Percentiles rank a stretch among this genome's conserved stretches.
Conservation (phyloP, 2,113 vertebrate species). For the Pachypanchax playfairii region DNA sequence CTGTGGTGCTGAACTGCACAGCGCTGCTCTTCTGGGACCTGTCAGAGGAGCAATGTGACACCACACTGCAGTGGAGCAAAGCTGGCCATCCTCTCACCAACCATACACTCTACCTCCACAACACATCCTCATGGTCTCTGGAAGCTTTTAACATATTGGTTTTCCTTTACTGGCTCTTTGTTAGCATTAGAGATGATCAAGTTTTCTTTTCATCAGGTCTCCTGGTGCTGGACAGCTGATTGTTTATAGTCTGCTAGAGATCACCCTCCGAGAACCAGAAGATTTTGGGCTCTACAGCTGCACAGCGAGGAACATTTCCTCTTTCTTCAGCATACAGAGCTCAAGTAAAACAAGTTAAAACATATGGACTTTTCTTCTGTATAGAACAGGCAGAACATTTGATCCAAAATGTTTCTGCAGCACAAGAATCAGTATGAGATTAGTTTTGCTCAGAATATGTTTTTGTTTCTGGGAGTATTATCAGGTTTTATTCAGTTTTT, state of each 20-base stretch:
- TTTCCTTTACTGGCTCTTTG: not conserved
- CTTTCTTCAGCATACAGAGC: constrained; percentile 37
- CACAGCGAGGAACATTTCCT: constrained; percentile 75
- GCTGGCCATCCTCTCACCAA: constrained; percentile 74
- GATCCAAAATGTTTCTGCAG: no score
- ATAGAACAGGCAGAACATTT: not conserved
- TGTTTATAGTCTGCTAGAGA: constrained; percentile 75
- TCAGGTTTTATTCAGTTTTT: not conserved
- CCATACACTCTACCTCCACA: constrained; percentile 58
- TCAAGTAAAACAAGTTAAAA: constrained; percentile 30
- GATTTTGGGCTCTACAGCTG: constrained; percentile 88
- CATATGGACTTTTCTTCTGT: not conserved
- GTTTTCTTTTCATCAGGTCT: constrained; percentile 42
- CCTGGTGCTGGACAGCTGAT: constrained; percentile 53
- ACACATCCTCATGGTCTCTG: constrained; percentile 62
- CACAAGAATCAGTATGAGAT: no score
- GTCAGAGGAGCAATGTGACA: constrained; percentile 67
- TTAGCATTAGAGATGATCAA: not conserved
- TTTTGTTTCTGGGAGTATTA: not conserved
- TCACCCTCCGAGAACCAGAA: constrained; percentile 67
- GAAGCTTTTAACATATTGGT: not conserved
- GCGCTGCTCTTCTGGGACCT: constrained; percentile 70
- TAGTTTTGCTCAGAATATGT: no score
- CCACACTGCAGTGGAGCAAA: constrained; percentile 82
- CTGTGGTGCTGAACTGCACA: constrained; percentile 84